Percentiles rank a stretch among this genome's conserved stretches.
Conservation (phyloP, 2,113 vertebrate species). For the Chunga burmeisteri region DNA sequence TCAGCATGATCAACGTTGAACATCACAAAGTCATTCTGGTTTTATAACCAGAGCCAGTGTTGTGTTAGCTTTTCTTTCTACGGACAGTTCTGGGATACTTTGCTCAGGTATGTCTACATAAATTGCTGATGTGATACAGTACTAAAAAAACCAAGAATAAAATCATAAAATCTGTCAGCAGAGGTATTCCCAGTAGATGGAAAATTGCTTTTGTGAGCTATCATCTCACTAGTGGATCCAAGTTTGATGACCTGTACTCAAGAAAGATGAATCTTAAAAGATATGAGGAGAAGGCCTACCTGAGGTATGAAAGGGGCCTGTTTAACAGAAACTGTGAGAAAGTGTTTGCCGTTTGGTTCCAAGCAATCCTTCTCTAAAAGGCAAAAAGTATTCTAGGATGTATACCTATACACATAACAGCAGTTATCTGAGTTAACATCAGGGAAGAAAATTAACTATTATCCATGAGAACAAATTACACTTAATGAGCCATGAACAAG, state of each 20-base stretch:
- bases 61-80: neutral
- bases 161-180: neutral
- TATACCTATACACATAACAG: neutral
- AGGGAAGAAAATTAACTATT: neutral
- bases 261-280: neutral
- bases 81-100: neutral
- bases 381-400: neutral
- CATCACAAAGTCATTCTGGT: neutral
- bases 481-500: neutral
- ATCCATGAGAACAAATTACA: neutral
- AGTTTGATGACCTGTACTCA: neutral
- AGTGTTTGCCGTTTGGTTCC: neutral
- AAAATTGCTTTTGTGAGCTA: neutral
- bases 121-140: neutral
- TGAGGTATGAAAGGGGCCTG: neutral
- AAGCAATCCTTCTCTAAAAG: neutral
- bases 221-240: neutral
- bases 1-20: neutral
- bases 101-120: neutral
- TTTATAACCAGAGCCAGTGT: neutral
- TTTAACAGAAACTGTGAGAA: neutral
- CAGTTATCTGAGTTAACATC: neutral
- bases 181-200: neutral
- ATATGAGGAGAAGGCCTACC: neutral
- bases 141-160: neutral